Evolutionary conservation across 2,797 vertebrate genomes (phyloP).

Genomic region (Phaenicophaeus curvirostris): DNA sequence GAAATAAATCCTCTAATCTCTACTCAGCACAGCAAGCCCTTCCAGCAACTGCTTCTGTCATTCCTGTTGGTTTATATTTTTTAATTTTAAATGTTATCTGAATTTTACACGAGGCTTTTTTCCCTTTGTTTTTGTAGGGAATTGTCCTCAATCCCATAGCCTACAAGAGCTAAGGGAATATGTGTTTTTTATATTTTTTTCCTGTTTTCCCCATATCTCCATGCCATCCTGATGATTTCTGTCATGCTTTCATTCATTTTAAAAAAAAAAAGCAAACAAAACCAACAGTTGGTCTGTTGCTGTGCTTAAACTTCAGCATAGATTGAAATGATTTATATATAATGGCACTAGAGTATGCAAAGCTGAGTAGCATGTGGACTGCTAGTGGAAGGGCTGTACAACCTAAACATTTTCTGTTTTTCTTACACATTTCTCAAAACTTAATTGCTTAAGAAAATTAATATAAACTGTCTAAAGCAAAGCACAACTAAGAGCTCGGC

Average conservation of each 20-base stretch:
- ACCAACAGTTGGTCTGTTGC: background rate
- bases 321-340: background rate
- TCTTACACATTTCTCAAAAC: background rate
- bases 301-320: background rate
- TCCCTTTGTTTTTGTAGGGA: background rate
- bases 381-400: background rate
- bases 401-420: background rate
- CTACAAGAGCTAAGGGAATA: background rate
- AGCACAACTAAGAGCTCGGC: background rate
- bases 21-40: constrained; percentile 44
- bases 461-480: background rate
- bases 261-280: background rate
- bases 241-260: background rate
- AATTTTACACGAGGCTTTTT: background rate
- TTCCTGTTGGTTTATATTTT: constrained; percentile 35
- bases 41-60: constrained; percentile 43
- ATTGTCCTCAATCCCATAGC: background rate
- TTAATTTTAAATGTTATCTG: constrained; percentile 44
- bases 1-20: constrained; percentile 66
- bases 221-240: background rate
- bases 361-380: background rate
- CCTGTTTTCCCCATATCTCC: background rate
- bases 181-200: background rate
- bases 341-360: background rate
- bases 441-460: background rate